These are phyloP conservation scores for Lycophotia porphyrea DNA, from an alignment of 2,888 invertebrate genomes.

Conservation along the genomic window DNA sequence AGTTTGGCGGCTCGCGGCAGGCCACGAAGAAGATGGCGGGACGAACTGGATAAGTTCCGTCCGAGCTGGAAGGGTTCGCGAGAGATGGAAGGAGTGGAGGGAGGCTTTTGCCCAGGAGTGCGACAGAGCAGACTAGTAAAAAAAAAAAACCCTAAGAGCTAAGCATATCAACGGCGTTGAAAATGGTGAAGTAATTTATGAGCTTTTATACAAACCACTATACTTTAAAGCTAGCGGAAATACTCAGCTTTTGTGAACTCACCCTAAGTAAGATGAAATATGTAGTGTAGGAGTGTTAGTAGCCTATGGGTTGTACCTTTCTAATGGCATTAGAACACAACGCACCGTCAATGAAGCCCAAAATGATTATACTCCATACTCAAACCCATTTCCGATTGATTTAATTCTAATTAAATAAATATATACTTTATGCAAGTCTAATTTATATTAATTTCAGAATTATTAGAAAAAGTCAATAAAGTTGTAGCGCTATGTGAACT, in stretches of 20 bases:
- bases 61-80: too few species aligned
- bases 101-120: too few species aligned
- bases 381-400: not conserved
- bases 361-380: not conserved
- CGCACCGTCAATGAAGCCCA: not conserved
- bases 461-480: not conserved
- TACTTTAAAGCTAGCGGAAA: not conserved
- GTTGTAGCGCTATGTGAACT: not conserved
- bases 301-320: constrained; percentile 10
- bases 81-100: too few species aligned
- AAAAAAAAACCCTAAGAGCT: too few species aligned
- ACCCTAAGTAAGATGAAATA: constrained; percentile 43
- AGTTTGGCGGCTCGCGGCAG: too few species aligned
- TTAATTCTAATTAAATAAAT: not conserved
- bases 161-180: not conserved
- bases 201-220: not conserved
- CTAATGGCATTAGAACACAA: constrained; percentile 24
- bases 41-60: too few species aligned
- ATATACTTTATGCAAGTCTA: not conserved
- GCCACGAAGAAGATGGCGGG: too few species aligned
- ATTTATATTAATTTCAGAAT: not conserved
- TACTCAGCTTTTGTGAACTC: constrained; percentile 28
- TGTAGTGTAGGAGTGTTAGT: constrained; percentile 11
- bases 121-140: too few species aligned
- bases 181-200: not conserved